Evolutionary conservation across 2,888 invertebrate genomes (phyloP).

Genomic region (Lithophane socia): DNA sequence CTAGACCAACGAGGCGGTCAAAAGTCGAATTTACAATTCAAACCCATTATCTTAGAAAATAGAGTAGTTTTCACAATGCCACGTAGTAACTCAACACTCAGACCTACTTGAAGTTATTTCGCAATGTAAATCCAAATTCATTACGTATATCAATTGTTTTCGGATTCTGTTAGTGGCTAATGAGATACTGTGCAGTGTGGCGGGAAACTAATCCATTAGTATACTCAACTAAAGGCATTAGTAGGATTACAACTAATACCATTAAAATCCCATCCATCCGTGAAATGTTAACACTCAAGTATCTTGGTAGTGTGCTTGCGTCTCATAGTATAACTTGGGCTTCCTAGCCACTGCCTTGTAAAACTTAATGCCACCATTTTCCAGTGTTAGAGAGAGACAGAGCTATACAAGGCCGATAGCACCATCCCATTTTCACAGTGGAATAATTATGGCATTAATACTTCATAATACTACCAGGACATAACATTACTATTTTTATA

Average conservation of each 20-base stretch:
- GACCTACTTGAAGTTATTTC: not conserved
- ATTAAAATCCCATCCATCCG: slow-evolving; percentile 81
- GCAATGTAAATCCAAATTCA: slow-evolving; percentile 44
- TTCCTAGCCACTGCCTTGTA: not conserved
- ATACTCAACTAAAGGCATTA: slow-evolving; percentile 80
- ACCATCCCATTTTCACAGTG: no score
- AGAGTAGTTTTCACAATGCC: slow-evolving; percentile 10
- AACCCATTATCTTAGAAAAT: not conserved
- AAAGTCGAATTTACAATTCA: not conserved
- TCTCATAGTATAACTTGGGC: slow-evolving; percentile 23
- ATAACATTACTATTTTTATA: not conserved
- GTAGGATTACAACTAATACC: slow-evolving; percentile 80
- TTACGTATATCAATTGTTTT: slow-evolving; percentile 51
- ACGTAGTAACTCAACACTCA: not conserved
- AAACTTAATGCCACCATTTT: not conserved
- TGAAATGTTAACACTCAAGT: slow-evolving; percentile 69
- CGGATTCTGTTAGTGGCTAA: slow-evolving; percentile 51
- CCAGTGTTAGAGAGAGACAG: no score
- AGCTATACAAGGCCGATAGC: no score
- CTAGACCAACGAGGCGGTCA: no score
- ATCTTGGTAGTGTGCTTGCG: slow-evolving; percentile 52
- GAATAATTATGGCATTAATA: no score
- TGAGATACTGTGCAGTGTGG: slow-evolving; percentile 51
- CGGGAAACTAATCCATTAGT: slow-evolving; percentile 76
- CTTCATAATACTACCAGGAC: not conserved